phyloP scores from a whole-genome alignment of 92 coral and sea anemone genomes.

The Palythoa heliodiscus region DNA sequence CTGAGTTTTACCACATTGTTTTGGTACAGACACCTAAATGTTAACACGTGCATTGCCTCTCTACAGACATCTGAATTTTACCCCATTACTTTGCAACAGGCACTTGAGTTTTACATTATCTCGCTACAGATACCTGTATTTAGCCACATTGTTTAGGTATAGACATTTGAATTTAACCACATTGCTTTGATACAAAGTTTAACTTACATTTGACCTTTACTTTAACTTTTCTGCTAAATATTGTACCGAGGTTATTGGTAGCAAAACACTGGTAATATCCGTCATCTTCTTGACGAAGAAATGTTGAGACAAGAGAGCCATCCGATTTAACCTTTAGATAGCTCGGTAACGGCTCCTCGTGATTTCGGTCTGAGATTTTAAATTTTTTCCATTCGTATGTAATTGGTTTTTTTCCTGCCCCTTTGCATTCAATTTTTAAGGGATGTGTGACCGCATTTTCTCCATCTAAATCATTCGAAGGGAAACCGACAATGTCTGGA shows the following conservation, averaged over 20 bases:
- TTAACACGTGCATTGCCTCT: too few species aligned
- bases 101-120: too few species aligned
- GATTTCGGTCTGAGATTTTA: not conserved
- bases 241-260: constrained; percentile 15
- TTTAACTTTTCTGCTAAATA: constrained; percentile 30
- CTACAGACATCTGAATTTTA: too few species aligned
- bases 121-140: not conserved
- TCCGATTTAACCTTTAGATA: not conserved
- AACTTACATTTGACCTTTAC: constrained; percentile 22
- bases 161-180: not conserved
- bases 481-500: constrained; percentile 25
- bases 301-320: constrained; percentile 13
- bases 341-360: not conserved
- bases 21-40: not conserved
- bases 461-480: constrained; percentile 1
- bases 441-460: not conserved
- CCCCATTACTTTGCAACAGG: too few species aligned
- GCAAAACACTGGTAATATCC: constrained; percentile 36
- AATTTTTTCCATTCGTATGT: constrained; percentile 13
- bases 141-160: not conserved
- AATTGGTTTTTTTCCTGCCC: constrained; percentile 3
- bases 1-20: not conserved
- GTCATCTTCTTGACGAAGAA: not conserved
- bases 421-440: constrained; percentile 13
- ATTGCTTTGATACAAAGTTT: too few species aligned